Base-by-base conservation (phyloP, 2,797 vertebrate species). In the Nothura maculosa region DNA sequence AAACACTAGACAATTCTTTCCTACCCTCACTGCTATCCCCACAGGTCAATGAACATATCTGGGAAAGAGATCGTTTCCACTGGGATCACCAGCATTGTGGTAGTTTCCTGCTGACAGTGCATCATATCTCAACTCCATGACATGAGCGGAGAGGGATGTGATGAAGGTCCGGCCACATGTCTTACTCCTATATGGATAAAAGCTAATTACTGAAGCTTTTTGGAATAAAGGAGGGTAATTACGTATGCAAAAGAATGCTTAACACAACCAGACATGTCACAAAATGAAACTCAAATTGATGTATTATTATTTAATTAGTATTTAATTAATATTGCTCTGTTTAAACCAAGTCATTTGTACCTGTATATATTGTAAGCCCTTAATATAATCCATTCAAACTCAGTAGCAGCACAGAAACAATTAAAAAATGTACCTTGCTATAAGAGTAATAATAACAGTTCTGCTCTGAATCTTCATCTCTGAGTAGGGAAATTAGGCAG, bases 271-370 rank as follows among this genome's bases (percentile, higher is more conserved):
- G 91, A 81, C 82, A 52, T 64, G 67, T 84, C 83, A 90, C 57
- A 86, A 91, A 96, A 90, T 67, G 63, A 92, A 87, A 77, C 85
- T 95, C 67, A 91, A 32, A 90, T 27, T 48, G 91, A 92, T 86
- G 60, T 78, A 95, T 93, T 93, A 90, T 92, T 93, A 89, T 96
- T 96, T 96, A 96, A 95, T 96, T 91, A 86, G 74, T 67, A 91
- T 90, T 90, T 96, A 96, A 95, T 96, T 91, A 86, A 67, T 67
- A 91, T 90, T 90, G 85, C 80, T 92, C 40, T 0, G 0, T 91
- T 92, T 88, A 61, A 94, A 36, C 60, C 87, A 86, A 20, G 48
- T 73, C 52, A 80, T 96, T 96, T 92, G 40, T 93, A 86, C 89
- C 92, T 85, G 66, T 85, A 78, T n/a, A 3, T 48, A 81, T 66